Evolutionary conservation across 2,888 invertebrate genomes (phyloP).

Genomic region (Phlogophora meticulosa): DNA sequence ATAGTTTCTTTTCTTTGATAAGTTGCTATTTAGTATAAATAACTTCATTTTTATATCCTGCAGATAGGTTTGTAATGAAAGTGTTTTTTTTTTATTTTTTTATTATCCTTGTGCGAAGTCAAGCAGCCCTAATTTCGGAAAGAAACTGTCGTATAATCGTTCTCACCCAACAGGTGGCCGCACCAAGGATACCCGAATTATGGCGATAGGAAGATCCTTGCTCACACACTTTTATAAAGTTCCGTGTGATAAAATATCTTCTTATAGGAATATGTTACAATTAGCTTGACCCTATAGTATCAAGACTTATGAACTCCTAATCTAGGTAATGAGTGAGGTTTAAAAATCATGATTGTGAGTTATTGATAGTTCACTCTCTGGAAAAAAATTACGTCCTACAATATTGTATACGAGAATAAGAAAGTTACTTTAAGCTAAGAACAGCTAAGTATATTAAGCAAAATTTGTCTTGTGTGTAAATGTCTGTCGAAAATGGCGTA

Average conservation of each 20-base stretch:
- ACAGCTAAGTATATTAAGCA: too few species aligned
- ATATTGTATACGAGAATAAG: too few species aligned
- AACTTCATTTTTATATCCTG: background rate
- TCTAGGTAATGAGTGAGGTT: background rate
- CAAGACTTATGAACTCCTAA: background rate
- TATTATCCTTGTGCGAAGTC: constrained; percentile 23
- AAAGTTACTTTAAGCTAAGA: too few species aligned
- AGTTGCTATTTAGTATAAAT: background rate
- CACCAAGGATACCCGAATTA: constrained; percentile 33
- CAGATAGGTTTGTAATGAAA: background rate
- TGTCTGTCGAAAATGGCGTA: too few species aligned
- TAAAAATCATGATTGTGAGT: constrained; percentile 3
- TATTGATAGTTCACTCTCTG: background rate
- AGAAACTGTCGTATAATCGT: constrained; percentile 55
- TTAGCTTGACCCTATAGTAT: background rate
- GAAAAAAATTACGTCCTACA: too few species aligned
- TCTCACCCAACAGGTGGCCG: constrained; percentile 61
- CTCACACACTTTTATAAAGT: constrained; percentile 17
- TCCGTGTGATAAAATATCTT: constrained; percentile 3
- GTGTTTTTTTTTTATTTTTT: background rate
- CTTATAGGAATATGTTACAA: background rate
- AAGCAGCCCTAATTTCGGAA: constrained; percentile 53
- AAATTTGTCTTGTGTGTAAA: too few species aligned
- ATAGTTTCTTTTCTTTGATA: background rate
- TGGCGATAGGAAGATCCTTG: constrained; percentile 16